Base-by-base conservation (phyloP, 2,888 invertebrate species). In the Cephonodes hylas region DNA sequence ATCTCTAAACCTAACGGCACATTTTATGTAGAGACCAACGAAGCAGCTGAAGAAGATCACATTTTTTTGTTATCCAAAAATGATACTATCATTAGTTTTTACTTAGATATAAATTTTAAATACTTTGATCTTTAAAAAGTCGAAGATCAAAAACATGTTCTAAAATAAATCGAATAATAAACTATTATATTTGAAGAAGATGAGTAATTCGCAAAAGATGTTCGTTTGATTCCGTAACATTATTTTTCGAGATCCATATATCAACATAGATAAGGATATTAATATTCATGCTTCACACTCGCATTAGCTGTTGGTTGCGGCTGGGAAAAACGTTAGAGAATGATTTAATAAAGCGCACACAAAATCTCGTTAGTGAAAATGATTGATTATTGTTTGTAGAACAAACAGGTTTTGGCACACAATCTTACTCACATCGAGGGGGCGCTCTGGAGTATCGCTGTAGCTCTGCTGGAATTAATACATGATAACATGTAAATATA, bases 381-480 rank as follows among this genome's bases (percentile, higher is more conserved):
- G 83, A 88, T 87, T 86, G 85, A 88, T 88, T 83, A 81, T 77
- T 86, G 82, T 86, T 86, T 80, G 79, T 70, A 76, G 75, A 83
- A 80, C 77, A 85, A 85, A 85, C 84, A 80, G 66, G 78, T 76
- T 79, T 76, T 73, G 73, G 74, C 76, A 80, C 74, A 77, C 77
- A 80, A 79, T 79, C 75, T 84, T 86, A 91, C 91, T 93, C 84
- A 93, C 91, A 79, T 90, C 77, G 62, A 80, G 75, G 31, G 53
- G 18, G 53, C 18, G 27, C 27, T 53, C 53, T 18, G 31, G 15
- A 53, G 53, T 27, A 31, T 53, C 53, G 31, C 53, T 53, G 53
- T 31, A 53, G 53, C 53, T 53, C 53, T 53, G 45, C 45, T 73
- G 71, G 60, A 25, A 59, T 27, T 59, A 23, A 59, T 27, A 46